phyloP scores from a whole-genome alignment of 2,113 vertebrate species.

The Cyanoliseus patagonus region DNA sequence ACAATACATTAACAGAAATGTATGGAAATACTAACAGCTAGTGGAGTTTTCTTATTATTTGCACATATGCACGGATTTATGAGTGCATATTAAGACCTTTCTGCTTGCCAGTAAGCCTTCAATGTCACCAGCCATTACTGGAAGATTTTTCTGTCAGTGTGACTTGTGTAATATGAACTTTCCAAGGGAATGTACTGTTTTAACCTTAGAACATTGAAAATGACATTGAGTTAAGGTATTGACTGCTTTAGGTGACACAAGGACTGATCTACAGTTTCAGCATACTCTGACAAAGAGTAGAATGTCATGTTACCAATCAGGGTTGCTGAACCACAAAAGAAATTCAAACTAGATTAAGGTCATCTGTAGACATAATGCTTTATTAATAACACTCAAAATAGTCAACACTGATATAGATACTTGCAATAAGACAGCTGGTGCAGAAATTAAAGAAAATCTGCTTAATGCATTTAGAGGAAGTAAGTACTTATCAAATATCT shows the following conservation, averaged over 20 bases:
- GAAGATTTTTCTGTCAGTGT: background rate
- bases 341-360: background rate
- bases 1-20: background rate
- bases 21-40: background rate
- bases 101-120: background rate
- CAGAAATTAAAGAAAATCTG: background rate
- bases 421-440: background rate
- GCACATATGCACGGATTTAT: background rate
- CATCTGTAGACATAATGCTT: background rate
- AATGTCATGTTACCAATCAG: background rate
- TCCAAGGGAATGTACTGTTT: background rate
- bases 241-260: background rate
- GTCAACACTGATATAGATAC: background rate
- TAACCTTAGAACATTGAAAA: background rate
- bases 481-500: background rate
- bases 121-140: background rate
- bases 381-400: background rate
- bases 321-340: background rate
- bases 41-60: background rate
- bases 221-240: background rate
- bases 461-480: background rate
- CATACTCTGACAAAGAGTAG: background rate
- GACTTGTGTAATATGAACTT: background rate
- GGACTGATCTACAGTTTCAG: background rate
- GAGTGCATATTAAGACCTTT: background rate